These are phyloP conservation scores for Gadopsis marmoratus DNA, from an alignment of 2,797 vertebrate species.

Conservation along the genomic window DNA sequence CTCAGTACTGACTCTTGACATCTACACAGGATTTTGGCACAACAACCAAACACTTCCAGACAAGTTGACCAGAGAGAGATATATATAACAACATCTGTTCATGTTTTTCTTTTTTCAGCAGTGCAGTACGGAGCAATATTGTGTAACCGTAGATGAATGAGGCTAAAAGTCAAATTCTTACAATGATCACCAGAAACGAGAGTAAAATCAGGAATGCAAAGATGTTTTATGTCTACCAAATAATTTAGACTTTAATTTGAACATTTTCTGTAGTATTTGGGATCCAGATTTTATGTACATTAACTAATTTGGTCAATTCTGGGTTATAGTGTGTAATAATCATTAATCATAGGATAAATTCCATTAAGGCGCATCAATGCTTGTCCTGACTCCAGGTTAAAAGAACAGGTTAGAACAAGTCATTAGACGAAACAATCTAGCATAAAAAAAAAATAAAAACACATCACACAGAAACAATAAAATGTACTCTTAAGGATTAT, in stretches of 20 bases:
- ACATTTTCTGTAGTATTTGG: not conserved
- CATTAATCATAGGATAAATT: not conserved
- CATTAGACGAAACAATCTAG: not conserved
- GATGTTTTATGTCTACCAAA: not conserved
- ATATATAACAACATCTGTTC: constrained; percentile 34
- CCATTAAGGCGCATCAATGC: constrained; percentile 3
- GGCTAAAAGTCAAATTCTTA: constrained; percentile 25
- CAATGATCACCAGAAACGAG: not conserved
- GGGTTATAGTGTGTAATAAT: not conserved
- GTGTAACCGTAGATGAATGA: constrained; percentile 28
- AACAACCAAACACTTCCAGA: constrained; percentile 15
- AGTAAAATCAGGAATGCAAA: not conserved
- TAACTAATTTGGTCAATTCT: not conserved
- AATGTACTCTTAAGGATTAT: not conserved
- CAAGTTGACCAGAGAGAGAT: constrained; percentile 46
- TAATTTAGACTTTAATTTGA: not conserved
- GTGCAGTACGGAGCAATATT: constrained; percentile 11
- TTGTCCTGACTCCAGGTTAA: not conserved
- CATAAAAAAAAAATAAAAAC: not conserved
- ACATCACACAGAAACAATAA: not conserved
- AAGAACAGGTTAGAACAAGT: constrained; percentile 17
- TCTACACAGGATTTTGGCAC: constrained; percentile 10
- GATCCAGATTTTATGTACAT: not conserved
- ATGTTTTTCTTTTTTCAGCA: constrained; percentile 22
- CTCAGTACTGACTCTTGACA: not conserved